phyloP scores from a whole-genome alignment of 1,140 invertebrate species.

The Pseudobourletiella spinata region DNA sequence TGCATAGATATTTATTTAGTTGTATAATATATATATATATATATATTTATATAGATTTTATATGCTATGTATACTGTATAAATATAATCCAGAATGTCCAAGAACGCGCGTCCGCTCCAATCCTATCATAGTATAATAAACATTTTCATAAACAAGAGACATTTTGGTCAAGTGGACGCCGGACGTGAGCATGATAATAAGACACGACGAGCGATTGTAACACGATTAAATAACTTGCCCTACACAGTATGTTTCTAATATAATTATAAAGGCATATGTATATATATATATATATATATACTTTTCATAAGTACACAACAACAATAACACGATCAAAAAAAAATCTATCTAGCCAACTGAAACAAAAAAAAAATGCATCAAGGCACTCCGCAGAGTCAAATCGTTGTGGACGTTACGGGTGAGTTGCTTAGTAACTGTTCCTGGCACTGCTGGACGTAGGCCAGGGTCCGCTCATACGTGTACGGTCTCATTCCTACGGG shows the following conservation, averaged over 20 bases:
- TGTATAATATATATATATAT: too few species aligned
- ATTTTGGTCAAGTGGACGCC: background rate
- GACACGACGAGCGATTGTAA: background rate
- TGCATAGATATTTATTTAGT: too few species aligned
- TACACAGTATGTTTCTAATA: background rate
- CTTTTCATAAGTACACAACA: too few species aligned
- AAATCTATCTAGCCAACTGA: too few species aligned
- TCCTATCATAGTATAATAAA: background rate
- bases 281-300: too few species aligned
- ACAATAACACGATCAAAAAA: too few species aligned
- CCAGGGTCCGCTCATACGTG: constrained; percentile 74
- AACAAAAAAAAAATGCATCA: too few species aligned
- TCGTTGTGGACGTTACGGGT: background rate
- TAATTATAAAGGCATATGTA: background rate
- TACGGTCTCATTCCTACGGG: constrained; percentile 63
- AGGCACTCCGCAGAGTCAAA: background rate
- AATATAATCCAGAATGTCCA: constrained; percentile 3
- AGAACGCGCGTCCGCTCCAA: too few species aligned
- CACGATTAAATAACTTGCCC: background rate
- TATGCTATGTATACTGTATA: too few species aligned
- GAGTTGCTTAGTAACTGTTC: constrained; percentile 2
- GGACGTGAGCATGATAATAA: background rate
- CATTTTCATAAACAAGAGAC: background rate
- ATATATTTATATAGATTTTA: too few species aligned
- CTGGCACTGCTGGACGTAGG: constrained; percentile 80